phyloP scores from a whole-genome alignment of 2,888 invertebrate species.

The Nyleta sp. region DNA sequence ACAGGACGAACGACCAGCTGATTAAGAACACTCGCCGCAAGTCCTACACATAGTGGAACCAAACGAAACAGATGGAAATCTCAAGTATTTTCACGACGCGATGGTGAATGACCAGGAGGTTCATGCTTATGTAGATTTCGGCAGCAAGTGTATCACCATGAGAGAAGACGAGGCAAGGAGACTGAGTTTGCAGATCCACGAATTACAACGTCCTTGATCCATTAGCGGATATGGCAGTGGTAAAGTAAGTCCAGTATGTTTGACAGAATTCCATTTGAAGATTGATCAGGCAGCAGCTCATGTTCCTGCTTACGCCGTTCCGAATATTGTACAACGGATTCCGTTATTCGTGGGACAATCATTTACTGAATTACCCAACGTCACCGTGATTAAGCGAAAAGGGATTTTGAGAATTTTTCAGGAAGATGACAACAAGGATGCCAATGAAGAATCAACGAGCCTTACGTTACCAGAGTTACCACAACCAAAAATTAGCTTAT shows the following conservation, averaged over 20 bases:
- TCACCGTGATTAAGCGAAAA: neutral
- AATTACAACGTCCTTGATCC: neutral
- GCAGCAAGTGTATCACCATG: conserved; percentile 28
- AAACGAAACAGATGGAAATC: neutral
- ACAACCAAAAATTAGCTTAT: conserved; percentile 1
- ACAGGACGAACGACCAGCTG: neutral
- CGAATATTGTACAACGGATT: conserved; percentile 8
- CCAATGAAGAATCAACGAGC: neutral
- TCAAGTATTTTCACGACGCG: conserved; percentile 29
- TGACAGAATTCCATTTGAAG: conserved; percentile 7
- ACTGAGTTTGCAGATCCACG: neutral
- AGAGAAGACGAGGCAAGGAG: conserved; percentile 9
- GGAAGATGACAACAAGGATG: neutral
- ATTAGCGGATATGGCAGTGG: conserved; percentile 27
- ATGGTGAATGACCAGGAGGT: conserved; percentile 23
- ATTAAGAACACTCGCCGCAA: neutral
- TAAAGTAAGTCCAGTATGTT: conserved; percentile 1
- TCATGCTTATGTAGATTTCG: conserved; percentile 14
- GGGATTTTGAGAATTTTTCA: conserved; percentile 20
- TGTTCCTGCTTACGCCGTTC: conserved; percentile 25
- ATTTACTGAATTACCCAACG: conserved; percentile 13
- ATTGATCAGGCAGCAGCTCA: conserved; percentile 20
- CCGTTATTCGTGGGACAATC: conserved; percentile 28
- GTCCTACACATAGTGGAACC: conserved; percentile 6
- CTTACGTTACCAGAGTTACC: conserved; percentile 15